Conservation (phyloP, 2,888 invertebrate species). For the Ochropacha duplaris region DNA sequence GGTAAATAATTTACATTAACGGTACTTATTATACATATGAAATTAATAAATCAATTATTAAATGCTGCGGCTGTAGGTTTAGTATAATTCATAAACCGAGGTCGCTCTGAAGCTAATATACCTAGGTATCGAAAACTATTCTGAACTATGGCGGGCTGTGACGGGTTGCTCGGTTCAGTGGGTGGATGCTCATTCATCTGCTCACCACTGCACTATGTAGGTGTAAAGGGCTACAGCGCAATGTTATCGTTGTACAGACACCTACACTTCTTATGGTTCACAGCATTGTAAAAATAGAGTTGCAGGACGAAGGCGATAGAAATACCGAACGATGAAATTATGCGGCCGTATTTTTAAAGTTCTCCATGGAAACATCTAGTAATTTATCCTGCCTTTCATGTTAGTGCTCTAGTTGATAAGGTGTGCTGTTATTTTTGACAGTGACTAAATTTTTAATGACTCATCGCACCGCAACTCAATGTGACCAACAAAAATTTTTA, state of each 20-base stretch:
- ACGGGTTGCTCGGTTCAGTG: conserved; percentile 66
- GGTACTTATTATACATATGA: too few species aligned
- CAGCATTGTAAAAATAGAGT: too few species aligned
- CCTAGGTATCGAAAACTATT: conserved; percentile 30
- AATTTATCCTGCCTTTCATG: conserved; percentile 28
- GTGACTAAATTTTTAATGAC: conserved; percentile 20
- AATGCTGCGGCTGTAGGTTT: too few species aligned
- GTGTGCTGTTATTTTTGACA: conserved; percentile 43
- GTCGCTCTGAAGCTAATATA: conserved; percentile 10
- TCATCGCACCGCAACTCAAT: conserved; percentile 25
- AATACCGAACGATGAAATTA: not conserved
- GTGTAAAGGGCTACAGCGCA: conserved; percentile 51
- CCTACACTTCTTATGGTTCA: conserved; percentile 6
- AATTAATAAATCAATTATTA: too few species aligned
- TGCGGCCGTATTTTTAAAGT: not conserved
- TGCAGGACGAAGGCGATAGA: too few species aligned
- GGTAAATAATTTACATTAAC: too few species aligned
- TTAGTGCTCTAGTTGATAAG: conserved; percentile 33
- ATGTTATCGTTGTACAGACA: conserved; percentile 46
- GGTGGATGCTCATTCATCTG: conserved; percentile 65
- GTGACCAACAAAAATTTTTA: conserved; percentile 46
- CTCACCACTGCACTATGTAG: conserved; percentile 46
- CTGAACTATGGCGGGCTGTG: conserved; percentile 51
- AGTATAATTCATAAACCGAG: conserved; percentile 10
- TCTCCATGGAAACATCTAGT: conserved; percentile 38